These are phyloP conservation scores for Hystrix cristata DNA, from an alignment of 2,113 vertebrate genomes.

Conservation along the genomic window DNA sequence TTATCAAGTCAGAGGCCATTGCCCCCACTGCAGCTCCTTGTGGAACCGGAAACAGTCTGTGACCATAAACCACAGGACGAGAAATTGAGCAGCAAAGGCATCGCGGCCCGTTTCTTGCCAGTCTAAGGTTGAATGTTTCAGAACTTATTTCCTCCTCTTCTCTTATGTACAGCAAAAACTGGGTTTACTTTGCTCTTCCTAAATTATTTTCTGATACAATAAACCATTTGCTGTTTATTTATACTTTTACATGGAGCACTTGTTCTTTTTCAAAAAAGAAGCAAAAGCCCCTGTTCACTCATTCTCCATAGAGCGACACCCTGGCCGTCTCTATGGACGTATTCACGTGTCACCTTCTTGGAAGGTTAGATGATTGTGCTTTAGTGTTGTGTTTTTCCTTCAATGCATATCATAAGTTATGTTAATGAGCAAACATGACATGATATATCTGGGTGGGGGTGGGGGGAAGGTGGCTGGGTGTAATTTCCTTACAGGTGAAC, in stretches of 20 bases:
- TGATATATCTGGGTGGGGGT: neutral
- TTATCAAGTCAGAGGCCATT: neutral
- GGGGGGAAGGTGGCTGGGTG: neutral
- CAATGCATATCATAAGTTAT: neutral
- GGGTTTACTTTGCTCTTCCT: conserved; percentile 84
- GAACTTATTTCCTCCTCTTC: conserved; percentile 57
- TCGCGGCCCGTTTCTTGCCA: conserved; percentile 73
- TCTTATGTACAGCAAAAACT: conserved; percentile 76
- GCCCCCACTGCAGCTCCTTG: neutral
- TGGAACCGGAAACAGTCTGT: conserved; percentile 61
- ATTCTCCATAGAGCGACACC: neutral
- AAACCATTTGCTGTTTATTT: conserved; percentile 81
- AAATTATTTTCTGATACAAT: conserved; percentile 84
- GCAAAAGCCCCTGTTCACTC: neutral
- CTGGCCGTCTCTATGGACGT: neutral
- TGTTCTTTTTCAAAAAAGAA: conserved; percentile 73
- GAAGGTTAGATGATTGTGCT: conserved; percentile 71
- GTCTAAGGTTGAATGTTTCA: conserved; percentile 74
- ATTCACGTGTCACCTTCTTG: neutral
- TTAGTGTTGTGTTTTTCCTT: conserved; percentile 88
- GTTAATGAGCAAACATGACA: conserved; percentile 36
- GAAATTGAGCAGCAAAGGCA: neutral
- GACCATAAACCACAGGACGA: neutral
- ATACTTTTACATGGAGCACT: conserved; percentile 76
- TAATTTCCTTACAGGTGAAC: conserved; percentile 83